These are phyloP conservation scores for Zeuzera pyrina DNA, from an alignment of 2,888 invertebrate genomes.

Conservation along the genomic window DNA sequence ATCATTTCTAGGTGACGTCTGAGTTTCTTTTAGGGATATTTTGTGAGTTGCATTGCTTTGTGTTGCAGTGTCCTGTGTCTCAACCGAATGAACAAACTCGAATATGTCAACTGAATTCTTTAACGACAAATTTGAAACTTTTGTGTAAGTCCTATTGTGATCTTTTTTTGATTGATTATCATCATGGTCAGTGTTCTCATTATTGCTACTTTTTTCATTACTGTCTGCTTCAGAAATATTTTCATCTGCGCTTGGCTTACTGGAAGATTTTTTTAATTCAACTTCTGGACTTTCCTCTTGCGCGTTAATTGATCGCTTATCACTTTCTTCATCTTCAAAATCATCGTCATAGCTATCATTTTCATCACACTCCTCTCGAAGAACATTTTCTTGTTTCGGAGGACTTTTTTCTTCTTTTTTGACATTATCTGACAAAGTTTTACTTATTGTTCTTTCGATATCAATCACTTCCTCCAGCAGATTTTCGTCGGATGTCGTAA, in stretches of 20 bases:
- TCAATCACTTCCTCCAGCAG: slow-evolving; percentile 57
- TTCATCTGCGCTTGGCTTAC: neutral
- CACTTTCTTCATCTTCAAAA: slow-evolving; percentile 59
- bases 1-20: slow-evolving; percentile 51
- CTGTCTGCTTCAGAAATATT: neutral
- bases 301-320: slow-evolving; percentile 19
- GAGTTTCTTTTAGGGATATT: slow-evolving; percentile 57
- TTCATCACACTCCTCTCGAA: slow-evolving; percentile 22
- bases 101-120: slow-evolving; percentile 56
- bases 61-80: slow-evolving; percentile 55
- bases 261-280: neutral
- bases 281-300: neutral
- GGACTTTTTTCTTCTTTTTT: slow-evolving; percentile 18
- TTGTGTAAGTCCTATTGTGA: slow-evolving; percentile 35
- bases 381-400: slow-evolving; percentile 15
- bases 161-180: slow-evolving; percentile 7
- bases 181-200: neutral
- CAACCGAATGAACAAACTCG: slow-evolving; percentile 55
- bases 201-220: too few species aligned
- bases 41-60: slow-evolving; percentile 44
- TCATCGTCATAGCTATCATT: slow-evolving; percentile 58
- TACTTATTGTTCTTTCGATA: slow-evolving; percentile 46
- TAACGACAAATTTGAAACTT: slow-evolving; percentile 43
- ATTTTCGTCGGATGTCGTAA: slow-evolving; percentile 61
- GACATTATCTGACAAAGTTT: slow-evolving; percentile 36